Conservation (phyloP, 2,113 vertebrate species). For the Strix aluco region DNA sequence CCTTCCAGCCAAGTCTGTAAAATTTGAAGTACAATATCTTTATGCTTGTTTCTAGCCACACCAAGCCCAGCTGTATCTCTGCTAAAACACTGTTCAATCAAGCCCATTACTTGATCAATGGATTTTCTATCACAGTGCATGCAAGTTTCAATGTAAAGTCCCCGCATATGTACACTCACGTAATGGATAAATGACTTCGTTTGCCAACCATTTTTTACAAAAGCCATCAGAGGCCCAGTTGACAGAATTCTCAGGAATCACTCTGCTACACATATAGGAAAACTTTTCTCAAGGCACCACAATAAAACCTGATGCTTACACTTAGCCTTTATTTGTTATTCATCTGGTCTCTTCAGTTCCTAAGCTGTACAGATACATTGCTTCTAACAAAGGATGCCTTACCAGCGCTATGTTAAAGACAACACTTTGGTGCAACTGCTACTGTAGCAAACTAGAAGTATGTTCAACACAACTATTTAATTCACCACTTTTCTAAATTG, state of each 20-base stretch:
- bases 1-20: background rate
- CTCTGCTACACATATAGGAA: background rate
- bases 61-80: background rate
- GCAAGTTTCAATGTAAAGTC: background rate
- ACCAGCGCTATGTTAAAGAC: background rate
- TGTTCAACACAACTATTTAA: background rate
- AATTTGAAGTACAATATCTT: background rate
- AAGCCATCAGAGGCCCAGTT: background rate
- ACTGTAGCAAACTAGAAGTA: background rate
- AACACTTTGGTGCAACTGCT: background rate
- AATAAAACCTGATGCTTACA: background rate
- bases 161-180: rapidly evolving
- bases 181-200: background rate
- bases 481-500: background rate
- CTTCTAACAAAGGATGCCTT: background rate
- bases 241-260: background rate
- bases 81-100: background rate
- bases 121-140: background rate
- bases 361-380: background rate
- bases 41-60: background rate
- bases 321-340: background rate
- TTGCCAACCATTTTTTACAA: background rate
- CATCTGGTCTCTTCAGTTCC: background rate
- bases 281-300: background rate
- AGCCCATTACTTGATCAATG: background rate